A percentile compares a stretch with the other conserved stretches of the same genome.
Evolutionary conservation across 2,113 vertebrate genomes (phyloP).

Genomic region (Peromyscus leucopus): DNA sequence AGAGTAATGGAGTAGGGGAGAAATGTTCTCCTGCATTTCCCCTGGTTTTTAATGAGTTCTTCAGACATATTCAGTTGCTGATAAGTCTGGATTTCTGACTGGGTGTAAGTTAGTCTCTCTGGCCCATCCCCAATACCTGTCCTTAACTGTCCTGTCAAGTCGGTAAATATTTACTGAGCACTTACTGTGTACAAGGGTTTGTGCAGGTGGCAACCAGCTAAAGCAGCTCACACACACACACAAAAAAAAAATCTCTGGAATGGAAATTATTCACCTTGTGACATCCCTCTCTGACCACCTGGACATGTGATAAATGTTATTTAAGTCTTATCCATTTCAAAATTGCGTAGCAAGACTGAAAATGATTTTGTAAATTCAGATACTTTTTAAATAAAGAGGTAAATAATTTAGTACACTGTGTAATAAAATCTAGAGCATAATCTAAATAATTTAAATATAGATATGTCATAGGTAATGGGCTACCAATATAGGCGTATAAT

Average conservation of each 20-base stretch:
- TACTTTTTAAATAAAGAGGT: conserved; percentile 7
- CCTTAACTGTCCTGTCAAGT: conserved; percentile 48
- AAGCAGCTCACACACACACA: neutral
- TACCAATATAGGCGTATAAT: conserved; percentile 40
- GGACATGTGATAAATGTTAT: neutral
- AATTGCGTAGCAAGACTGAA: neutral
- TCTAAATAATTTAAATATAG: conserved; percentile 49
- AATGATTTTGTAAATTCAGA: neutral
- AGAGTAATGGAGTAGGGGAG: conserved; percentile 76
- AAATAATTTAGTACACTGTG: conserved; percentile 5
- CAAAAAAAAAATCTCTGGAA: neutral
- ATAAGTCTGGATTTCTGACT: conserved; percentile 70
- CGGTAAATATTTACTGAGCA: conserved; percentile 42
- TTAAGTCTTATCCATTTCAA: neutral
- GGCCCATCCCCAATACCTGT: neutral
- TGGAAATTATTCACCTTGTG: neutral
- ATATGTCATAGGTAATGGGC: neutral
- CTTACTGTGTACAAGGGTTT: conserved; percentile 2
- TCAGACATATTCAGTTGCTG: conserved; percentile 72
- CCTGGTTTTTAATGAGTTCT: conserved; percentile 77
- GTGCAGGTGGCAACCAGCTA: neutral
- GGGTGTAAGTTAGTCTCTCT: conserved; percentile 54
- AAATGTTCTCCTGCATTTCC: conserved; percentile 76
- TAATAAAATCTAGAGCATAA: conserved; percentile 14
- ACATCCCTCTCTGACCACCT: neutral